Evolutionary conservation across 2,888 invertebrate species (phyloP).

Genomic region (Campoplex nolae): DNA sequence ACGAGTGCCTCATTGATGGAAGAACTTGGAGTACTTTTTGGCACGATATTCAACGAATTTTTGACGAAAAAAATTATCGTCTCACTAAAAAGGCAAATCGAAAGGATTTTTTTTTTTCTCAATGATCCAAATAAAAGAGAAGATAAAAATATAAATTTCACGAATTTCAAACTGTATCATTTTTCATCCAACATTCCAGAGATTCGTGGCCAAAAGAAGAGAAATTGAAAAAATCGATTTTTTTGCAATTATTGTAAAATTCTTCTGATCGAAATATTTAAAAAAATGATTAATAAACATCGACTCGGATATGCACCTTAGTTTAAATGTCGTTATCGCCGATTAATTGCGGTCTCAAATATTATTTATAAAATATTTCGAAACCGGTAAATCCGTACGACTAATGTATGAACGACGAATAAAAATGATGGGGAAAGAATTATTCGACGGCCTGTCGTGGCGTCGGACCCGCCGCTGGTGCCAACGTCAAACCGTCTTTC

Average conservation of each 20-base stretch:
- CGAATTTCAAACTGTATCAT: too few species aligned
- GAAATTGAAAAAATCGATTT: not conserved
- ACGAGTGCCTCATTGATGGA: slow-evolving; percentile 35
- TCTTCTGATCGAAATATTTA: not conserved
- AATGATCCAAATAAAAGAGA: too few species aligned
- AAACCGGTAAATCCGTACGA: not conserved
- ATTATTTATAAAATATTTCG: not conserved
- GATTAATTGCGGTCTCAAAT: not conserved
- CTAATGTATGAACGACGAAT: not conserved
- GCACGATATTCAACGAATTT: slow-evolving; percentile 23
- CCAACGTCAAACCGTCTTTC: slow-evolving; percentile 75
- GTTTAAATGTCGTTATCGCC: not conserved
- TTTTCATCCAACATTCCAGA: not conserved
- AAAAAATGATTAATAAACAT: not conserved
- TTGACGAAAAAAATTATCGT: not conserved
- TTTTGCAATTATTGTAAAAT: not conserved
- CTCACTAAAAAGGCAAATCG: not conserved
- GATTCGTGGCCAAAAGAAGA: not conserved
- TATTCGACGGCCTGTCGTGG: slow-evolving; percentile 65
- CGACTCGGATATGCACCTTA: not conserved
- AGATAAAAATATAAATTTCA: too few species aligned
- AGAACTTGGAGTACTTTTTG: slow-evolving; percentile 45
- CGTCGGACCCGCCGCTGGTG: slow-evolving; percentile 70
- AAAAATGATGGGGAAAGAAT: slow-evolving; percentile 13
- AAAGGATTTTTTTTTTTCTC: not conserved